Evolutionary conservation across 1,140 invertebrate genomes (phyloP).

Genomic region (Drosophila setifemur): DNA sequence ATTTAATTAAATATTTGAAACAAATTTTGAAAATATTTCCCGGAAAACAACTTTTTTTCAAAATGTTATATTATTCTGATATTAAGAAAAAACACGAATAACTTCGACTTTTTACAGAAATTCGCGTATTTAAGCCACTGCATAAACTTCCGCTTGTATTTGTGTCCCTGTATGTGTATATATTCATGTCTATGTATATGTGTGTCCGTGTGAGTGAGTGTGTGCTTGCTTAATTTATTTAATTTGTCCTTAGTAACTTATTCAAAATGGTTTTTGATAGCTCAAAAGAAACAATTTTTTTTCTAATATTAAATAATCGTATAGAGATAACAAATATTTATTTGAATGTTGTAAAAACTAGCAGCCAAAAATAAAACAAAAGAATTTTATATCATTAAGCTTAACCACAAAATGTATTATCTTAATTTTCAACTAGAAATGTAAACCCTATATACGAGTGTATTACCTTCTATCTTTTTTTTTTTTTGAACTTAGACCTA

Average conservation of each 20-base stretch:
- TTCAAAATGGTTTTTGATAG: slow-evolving; percentile 16
- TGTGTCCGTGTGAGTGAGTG: slow-evolving; percentile 16
- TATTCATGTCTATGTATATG: slow-evolving; percentile 7
- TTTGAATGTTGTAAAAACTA: slow-evolving; percentile 75
- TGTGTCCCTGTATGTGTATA: slow-evolving; percentile 14
- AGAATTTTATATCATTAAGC: slow-evolving; percentile 47
- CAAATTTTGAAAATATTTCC: too few species aligned
- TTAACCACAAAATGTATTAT: slow-evolving; percentile 64
- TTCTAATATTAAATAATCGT: neutral
- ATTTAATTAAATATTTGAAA: too few species aligned
- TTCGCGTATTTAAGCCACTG: neutral
- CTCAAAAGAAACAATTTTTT: slow-evolving; percentile 3
- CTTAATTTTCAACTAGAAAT: slow-evolving; percentile 15
- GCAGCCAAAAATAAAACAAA: slow-evolving; percentile 59
- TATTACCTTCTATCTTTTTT: too few species aligned
- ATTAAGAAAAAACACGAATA: too few species aligned
- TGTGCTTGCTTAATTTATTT: slow-evolving; percentile 56
- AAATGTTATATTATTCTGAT: too few species aligned
- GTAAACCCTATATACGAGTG: slow-evolving; percentile 31
- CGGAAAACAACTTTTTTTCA: too few species aligned
- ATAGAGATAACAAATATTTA: slow-evolving; percentile 37
- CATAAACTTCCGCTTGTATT: neutral
- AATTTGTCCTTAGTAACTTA: slow-evolving; percentile 58
- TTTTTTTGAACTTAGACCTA: slow-evolving; percentile 15
- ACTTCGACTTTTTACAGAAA: too few species aligned